Percentiles rank a stretch among this genome's conserved stretches.
Evolutionary conservation across 2,888 invertebrate species (phyloP).

Genomic region (Hedya salicella): DNA sequence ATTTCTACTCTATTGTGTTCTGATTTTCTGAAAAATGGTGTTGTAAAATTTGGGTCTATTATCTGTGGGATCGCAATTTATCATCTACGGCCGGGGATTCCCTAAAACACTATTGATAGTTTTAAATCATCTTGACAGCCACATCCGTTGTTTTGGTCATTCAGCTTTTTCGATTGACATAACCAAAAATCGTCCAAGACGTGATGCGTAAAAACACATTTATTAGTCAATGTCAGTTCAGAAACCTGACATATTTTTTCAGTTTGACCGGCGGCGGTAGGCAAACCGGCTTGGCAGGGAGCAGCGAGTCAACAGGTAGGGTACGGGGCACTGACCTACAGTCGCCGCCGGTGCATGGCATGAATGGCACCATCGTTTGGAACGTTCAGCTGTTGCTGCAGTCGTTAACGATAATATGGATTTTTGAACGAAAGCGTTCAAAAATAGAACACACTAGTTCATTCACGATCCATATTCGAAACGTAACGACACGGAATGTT

Average conservation of each 20-base stretch:
- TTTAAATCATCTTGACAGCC: conserved; percentile 24
- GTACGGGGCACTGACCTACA: conserved; percentile 82
- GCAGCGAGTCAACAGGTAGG: conserved; percentile 78
- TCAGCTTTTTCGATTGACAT: conserved; percentile 14
- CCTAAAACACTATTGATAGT: conserved; percentile 11
- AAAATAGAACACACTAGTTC: conserved; percentile 39
- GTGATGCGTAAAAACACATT: conserved; percentile 31
- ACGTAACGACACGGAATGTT: conserved; percentile 29
- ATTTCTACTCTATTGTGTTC: conserved; percentile 30
- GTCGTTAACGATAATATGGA: conserved; percentile 57
- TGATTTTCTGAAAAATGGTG: conserved; percentile 13
- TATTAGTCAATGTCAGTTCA: conserved; percentile 55
- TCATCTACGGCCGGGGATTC: conserved; percentile 20
- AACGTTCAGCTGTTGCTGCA: conserved; percentile 59
- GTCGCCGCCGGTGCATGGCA: conserved; percentile 63
- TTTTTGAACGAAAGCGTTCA: conserved; percentile 47
- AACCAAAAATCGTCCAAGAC: conserved; percentile 23
- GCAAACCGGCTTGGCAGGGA: conserved; percentile 77
- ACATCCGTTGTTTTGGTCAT: conserved; percentile 11
- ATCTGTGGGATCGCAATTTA: conserved; percentile 22
- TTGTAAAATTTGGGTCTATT: conserved; percentile 16
- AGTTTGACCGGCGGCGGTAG: conserved; percentile 54
- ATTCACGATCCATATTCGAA: conserved; percentile 30
- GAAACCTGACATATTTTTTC: conserved; percentile 62
- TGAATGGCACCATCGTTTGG: conserved; percentile 67